Conservation (phyloP, 2,113 vertebrate species). For the Hemichromis elongatus region DNA sequence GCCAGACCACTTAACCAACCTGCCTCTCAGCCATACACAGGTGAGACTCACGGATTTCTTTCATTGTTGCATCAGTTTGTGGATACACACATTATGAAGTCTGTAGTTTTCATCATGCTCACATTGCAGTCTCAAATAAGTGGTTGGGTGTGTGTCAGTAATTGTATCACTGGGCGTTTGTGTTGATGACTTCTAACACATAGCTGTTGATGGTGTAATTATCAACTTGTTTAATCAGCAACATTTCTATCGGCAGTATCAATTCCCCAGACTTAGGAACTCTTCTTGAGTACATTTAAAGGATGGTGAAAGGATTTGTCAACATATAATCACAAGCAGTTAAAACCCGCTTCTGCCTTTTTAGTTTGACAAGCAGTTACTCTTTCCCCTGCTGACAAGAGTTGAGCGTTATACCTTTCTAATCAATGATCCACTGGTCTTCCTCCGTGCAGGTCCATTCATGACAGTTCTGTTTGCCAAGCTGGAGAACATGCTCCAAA, state of each 20-base stretch:
- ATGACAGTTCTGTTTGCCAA: conserved; percentile 88
- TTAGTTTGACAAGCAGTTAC: background rate
- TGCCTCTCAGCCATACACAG: conserved; percentile 86
- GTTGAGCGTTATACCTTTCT: background rate
- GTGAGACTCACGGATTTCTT: conserved; percentile 56
- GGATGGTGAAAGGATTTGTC: background rate
- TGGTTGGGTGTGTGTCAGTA: background rate
- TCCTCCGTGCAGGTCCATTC: conserved; percentile 82
- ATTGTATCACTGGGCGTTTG: background rate
- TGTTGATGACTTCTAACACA: background rate
- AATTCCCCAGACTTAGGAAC: background rate
- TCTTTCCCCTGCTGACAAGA: background rate
- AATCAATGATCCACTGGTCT: background rate
- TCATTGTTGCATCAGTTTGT: background rate
- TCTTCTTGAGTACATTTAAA: background rate
- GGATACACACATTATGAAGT: background rate
- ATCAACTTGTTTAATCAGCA: background rate
- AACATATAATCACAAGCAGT: background rate
- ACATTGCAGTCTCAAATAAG: background rate
- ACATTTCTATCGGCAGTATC: background rate
- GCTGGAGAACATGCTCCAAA: conserved; percentile 97
- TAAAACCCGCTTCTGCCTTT: background rate
- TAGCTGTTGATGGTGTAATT: background rate
- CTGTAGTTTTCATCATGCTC: background rate
- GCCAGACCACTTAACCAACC: conserved; percentile 73